phyloP scores from a whole-genome alignment of 2,888 invertebrate species.

The Amblyteles armatorius region DNA sequence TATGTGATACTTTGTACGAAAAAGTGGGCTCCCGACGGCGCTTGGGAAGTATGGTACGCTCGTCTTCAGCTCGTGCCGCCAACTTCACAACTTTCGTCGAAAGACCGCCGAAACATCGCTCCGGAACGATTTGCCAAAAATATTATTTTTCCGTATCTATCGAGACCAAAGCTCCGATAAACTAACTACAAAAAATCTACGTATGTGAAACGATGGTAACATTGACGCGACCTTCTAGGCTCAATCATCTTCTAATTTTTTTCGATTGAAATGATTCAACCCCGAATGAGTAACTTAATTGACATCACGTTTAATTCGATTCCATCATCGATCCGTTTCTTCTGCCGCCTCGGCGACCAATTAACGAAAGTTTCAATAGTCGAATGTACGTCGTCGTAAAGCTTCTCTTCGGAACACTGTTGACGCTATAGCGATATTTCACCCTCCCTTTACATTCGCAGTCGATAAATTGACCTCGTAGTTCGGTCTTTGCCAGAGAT shows the following conservation, averaged over 20 bases:
- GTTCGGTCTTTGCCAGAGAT: slow-evolving; percentile 1
- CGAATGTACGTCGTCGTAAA: background rate
- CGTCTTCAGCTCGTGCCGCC: too few species aligned
- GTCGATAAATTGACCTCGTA: slow-evolving; percentile 29
- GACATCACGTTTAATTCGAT: background rate
- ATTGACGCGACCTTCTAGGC: background rate
- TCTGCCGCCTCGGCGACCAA: background rate
- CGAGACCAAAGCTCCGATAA: background rate
- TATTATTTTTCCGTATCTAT: too few species aligned
- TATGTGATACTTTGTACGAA: too few species aligned
- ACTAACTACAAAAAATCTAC: background rate
- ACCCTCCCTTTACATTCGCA: background rate
- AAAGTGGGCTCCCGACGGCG: too few species aligned
- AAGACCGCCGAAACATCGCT: too few species aligned
- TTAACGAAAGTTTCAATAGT: background rate
- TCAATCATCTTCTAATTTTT: background rate
- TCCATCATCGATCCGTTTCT: background rate
- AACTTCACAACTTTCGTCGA: too few species aligned
- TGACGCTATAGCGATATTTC: background rate
- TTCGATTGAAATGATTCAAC: background rate
- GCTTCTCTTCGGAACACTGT: background rate
- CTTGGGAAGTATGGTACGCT: too few species aligned
- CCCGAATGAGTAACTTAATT: background rate
- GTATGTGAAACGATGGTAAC: background rate
- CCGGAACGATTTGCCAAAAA: too few species aligned